These are phyloP conservation scores for Nycteola revayana DNA, from an alignment of 2,888 invertebrate species.

Conservation along the genomic window DNA sequence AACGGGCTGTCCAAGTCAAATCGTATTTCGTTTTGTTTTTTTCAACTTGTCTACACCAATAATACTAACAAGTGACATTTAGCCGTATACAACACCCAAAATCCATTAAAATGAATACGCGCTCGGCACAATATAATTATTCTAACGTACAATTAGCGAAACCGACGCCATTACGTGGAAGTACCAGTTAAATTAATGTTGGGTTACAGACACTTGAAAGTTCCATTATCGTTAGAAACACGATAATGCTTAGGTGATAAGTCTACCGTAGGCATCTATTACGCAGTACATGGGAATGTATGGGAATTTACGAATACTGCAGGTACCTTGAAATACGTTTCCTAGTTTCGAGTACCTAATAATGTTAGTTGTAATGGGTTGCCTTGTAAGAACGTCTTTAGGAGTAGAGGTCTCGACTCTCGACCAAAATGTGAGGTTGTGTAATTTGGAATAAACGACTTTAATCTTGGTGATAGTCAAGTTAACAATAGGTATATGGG, in stretches of 20 bases:
- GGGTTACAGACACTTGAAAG: conserved; percentile 77
- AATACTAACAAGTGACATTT: conserved; percentile 45
- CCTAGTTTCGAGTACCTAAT: conserved; percentile 22
- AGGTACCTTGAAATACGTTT: conserved; percentile 22
- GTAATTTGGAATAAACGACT: no score
- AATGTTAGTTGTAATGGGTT: conserved; percentile 21
- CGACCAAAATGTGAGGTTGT: no score
- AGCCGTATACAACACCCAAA: conserved; percentile 53
- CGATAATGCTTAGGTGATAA: conserved; percentile 65
- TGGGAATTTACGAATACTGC: conserved; percentile 19
- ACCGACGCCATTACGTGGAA: conserved; percentile 76
- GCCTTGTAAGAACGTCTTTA: conserved; percentile 7
- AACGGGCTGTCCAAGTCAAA: no score
- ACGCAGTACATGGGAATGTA: conserved; percentile 16
- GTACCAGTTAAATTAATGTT: conserved; percentile 78
- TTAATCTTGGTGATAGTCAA: no score
- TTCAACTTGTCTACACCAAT: conserved; percentile 43
- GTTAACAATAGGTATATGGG: no score
- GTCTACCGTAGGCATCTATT: conserved; percentile 39
- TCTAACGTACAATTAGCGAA: conserved; percentile 77
- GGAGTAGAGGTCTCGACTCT: no score
- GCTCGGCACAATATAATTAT: conserved; percentile 70
- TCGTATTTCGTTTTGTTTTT: no score
- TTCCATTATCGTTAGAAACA: conserved; percentile 78
- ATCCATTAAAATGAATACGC: conserved; percentile 72